Evolutionary conservation across 2,888 invertebrate species (phyloP), one percentile per base, ranked within the genome.

Genomic region (Drosophila subquinaria): DNA sequence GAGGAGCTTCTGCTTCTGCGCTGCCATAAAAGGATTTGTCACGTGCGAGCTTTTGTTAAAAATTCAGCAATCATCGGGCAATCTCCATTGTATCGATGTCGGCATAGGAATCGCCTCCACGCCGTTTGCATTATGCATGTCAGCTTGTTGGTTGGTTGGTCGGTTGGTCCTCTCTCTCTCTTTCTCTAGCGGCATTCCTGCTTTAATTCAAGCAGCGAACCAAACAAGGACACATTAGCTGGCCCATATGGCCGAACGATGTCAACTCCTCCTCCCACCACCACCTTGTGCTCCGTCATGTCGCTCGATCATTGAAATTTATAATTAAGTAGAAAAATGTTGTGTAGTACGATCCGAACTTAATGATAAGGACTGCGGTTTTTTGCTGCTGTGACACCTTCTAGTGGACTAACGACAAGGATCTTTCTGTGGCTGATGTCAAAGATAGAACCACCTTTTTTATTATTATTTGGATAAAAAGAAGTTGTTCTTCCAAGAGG

Each of bases 1-100:
- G 10, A 8, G 42, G 9, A 42, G 53, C 20, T 43, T 45, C 51
- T 52, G 52, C 64, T 66, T 74, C 66, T 81, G 88, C 82, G 81
- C 80, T 85, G 79, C 92, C 92, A 88, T 92, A 92, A 90, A 92
- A 90, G 92, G 92, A 89, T 92, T 92, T 92, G 92, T 92, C 92
- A 92, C 92, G 92, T 92, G 92, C 92, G 92, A 92, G 91, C 92
- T 92, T 92, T 92, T 91, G 91, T 89, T 92, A 88, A 87, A 90
- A 91, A 92, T 91, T 90, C 92, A 91, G 90, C 91, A 91, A 92
- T 92, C 92, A 92, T 91, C 75, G 64, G 69, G 82, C 90, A 90
- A 92, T 90, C 91, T 62, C 64, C 74, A 78, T 79, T 84, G 81
- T 76, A 87, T 76, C 74, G 73, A 73, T 75, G 80, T 77, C 76